Evolutionary conservation across 2,113 vertebrate species (phyloP).

Genomic region (Bolborhynchus lineola): DNA sequence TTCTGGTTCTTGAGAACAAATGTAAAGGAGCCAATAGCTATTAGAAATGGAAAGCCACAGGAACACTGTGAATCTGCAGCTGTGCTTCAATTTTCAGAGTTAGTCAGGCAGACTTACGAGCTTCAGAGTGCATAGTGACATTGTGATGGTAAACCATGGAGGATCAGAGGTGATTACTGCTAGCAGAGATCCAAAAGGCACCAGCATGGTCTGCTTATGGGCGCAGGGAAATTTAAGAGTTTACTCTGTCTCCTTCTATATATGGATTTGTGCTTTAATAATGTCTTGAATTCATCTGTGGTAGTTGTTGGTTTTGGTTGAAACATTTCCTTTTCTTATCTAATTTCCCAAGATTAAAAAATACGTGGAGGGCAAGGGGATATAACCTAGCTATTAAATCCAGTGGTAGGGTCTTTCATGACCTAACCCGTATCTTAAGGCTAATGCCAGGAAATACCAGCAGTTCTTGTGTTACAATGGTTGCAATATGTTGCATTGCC

Average conservation of each 20-base stretch:
- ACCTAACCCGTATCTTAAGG: background rate
- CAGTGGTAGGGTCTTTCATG: background rate
- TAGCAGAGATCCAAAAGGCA: background rate
- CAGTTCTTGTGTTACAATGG: background rate
- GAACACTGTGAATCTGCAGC: background rate
- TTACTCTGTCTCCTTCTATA: background rate
- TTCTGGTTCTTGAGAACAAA: background rate
- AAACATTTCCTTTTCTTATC: background rate
- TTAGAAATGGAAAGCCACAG: background rate
- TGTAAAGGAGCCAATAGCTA: background rate
- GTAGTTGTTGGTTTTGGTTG: background rate
- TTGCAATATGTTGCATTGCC: too few relatives aligned
- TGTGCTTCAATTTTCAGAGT: background rate
- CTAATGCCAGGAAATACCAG: background rate
- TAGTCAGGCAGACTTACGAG: background rate
- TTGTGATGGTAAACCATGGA: background rate
- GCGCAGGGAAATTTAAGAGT: background rate
- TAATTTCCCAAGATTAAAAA: background rate
- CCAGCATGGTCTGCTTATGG: background rate
- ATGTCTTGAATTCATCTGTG: background rate
- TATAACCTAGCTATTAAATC: background rate
- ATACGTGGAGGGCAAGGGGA: background rate
- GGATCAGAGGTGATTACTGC: background rate
- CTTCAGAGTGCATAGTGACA: background rate
- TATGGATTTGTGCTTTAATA: background rate